These are phyloP conservation scores for Serilophus lunatus DNA, from an alignment of 2,113 vertebrate species.

Conservation along the genomic window DNA sequence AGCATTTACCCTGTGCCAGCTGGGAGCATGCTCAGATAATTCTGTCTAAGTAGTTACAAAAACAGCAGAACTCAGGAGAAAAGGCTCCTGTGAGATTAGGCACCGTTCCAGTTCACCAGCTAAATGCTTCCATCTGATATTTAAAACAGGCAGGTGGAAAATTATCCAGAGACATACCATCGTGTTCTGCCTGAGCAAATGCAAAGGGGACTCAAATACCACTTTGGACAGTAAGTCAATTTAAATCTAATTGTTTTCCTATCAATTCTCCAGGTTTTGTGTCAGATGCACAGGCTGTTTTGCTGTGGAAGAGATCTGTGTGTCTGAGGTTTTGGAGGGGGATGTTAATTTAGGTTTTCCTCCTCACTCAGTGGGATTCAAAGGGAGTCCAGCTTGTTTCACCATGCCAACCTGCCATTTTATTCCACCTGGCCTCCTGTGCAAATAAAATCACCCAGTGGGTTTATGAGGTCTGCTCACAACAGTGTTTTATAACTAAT, in stretches of 20 bases:
- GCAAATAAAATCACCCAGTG: slow-evolving; percentile 3
- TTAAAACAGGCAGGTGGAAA: slow-evolving; percentile 58
- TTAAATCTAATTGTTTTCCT: slow-evolving; percentile 2
- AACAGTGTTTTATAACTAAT: not conserved
- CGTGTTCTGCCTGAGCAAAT: slow-evolving; percentile 22
- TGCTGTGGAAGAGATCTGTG: not conserved
- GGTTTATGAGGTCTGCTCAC: slow-evolving; percentile 1
- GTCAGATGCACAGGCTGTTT: not conserved
- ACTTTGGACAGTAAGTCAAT: not conserved
- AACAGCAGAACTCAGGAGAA: not conserved
- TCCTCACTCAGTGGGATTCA: not conserved
- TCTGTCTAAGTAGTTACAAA: slow-evolving; percentile 19
- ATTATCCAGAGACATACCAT: slow-evolving; percentile 27
- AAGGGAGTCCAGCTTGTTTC: not conserved
- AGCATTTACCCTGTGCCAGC: not conserved
- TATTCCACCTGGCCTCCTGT: not conserved
- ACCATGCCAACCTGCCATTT: not conserved
- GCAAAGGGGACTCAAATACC: slow-evolving; percentile 6
- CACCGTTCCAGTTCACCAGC: not conserved
- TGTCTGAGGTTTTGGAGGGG: not conserved
- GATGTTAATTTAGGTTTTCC: not conserved
- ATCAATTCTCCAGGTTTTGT: not conserved
- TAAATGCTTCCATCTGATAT: slow-evolving; percentile 40
- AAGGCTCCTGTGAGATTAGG: slow-evolving; percentile 2
- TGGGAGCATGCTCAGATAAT: not conserved